These are phyloP conservation scores for Rutilus rutilus DNA, from an alignment of 2,113 vertebrate genomes.

Conservation along the genomic window DNA sequence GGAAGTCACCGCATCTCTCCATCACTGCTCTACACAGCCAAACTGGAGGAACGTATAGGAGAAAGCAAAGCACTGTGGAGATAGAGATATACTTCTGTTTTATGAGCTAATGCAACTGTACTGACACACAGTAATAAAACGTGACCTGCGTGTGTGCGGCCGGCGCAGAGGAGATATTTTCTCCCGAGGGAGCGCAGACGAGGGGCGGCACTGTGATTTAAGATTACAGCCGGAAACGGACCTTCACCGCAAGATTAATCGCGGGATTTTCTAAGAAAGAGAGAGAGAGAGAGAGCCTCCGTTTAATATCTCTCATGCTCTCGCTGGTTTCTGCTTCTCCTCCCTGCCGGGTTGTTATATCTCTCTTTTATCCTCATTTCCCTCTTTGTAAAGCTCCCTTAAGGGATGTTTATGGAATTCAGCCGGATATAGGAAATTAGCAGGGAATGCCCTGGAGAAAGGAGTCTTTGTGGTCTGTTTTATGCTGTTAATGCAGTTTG, in stretches of 20 bases:
- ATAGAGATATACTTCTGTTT: slow-evolving; percentile 39
- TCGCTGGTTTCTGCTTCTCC: background rate
- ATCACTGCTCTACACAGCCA: background rate
- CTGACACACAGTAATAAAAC: slow-evolving; percentile 10
- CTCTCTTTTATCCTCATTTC: background rate
- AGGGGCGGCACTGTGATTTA: slow-evolving; percentile 50
- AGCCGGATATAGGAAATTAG: slow-evolving; percentile 42
- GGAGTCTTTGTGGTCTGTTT: slow-evolving; percentile 29
- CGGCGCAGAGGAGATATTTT: slow-evolving; percentile 14
- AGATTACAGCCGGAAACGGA: slow-evolving; percentile 50
- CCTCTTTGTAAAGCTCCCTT: slow-evolving; percentile 13
- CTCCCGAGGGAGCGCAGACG: slow-evolving; percentile 11
- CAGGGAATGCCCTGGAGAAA: background rate
- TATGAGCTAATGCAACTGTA: slow-evolving; percentile 39
- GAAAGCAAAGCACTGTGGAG: background rate
- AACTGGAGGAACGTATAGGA: background rate
- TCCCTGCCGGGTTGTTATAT: background rate
- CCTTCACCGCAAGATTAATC: slow-evolving; percentile 50
- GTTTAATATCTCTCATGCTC: slow-evolving; percentile 24
- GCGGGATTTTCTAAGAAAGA: slow-evolving; percentile 29
- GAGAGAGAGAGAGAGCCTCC: background rate
- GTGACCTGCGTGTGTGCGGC: slow-evolving; percentile 17
- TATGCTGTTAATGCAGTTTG: slow-evolving; percentile 23
- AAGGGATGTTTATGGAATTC: slow-evolving; percentile 42
- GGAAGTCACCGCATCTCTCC: background rate